phyloP scores from a whole-genome alignment of 2,888 invertebrate genomes.

The Meta bourneti region DNA sequence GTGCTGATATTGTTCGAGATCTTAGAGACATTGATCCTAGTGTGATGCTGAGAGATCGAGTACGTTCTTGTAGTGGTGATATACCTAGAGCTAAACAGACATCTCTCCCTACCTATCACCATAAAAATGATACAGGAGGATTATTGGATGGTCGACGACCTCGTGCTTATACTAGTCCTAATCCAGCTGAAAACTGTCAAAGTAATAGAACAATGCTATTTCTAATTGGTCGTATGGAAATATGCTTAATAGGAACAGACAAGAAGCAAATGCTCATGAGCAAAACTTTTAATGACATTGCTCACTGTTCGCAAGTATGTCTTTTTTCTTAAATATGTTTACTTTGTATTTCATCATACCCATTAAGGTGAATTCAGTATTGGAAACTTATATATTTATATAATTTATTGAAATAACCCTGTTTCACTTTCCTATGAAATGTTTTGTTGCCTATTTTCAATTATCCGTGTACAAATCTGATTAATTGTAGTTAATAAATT shows the following conservation, averaged over 20 bases:
- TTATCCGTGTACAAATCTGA: too few species aligned
- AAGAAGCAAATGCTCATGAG: slow-evolving; percentile 93
- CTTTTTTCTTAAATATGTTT: slow-evolving; percentile 13
- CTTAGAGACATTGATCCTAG: slow-evolving; percentile 61
- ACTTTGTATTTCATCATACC: neutral
- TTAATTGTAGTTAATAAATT: too few species aligned
- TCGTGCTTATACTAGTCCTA: slow-evolving; percentile 66
- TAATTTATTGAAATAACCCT: too few species aligned
- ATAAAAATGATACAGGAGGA: slow-evolving; percentile 66
- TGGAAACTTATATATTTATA: neutral
- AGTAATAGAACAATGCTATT: slow-evolving; percentile 97
- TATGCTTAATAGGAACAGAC: slow-evolving; percentile 95
- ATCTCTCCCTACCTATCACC: slow-evolving; percentile 71
- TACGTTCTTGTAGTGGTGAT: slow-evolving; percentile 76
- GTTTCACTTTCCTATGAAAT: too few species aligned
- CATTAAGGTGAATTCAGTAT: neutral
- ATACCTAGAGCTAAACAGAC: slow-evolving; percentile 72
- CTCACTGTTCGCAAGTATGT: slow-evolving; percentile 89
- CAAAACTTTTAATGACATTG: slow-evolving; percentile 92
- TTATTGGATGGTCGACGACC: slow-evolving; percentile 58
- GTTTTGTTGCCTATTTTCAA: too few species aligned
- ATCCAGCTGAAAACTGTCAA: slow-evolving; percentile 38
- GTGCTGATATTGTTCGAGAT: slow-evolving; percentile 66
- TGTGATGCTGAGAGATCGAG: slow-evolving; percentile 51
- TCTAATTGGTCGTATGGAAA: slow-evolving; percentile 90